phyloP scores from a whole-genome alignment of 2,888 invertebrate genomes.

The Cheilosia pagana region DNA sequence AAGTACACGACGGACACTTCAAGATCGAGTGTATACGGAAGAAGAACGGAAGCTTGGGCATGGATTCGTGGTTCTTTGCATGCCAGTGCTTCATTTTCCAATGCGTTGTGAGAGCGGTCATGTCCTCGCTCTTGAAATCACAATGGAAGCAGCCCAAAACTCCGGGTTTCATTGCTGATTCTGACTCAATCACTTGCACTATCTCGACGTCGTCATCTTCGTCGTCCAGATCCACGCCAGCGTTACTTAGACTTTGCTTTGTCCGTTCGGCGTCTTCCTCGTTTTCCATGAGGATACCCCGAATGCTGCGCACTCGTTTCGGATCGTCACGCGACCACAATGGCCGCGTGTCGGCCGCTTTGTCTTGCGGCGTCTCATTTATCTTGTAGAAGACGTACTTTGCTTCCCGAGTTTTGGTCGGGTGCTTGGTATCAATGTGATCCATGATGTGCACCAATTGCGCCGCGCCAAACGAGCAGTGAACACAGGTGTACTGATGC shows the following conservation, averaged over 20 bases:
- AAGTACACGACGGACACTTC: slow-evolving; percentile 79
- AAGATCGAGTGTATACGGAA: slow-evolving; percentile 78
- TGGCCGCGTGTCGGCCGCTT: slow-evolving; percentile 81
- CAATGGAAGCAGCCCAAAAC: slow-evolving; percentile 79
- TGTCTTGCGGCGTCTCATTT: slow-evolving; percentile 13
- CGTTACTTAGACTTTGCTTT: slow-evolving; percentile 43
- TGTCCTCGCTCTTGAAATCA: slow-evolving; percentile 70
- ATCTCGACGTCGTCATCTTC: slow-evolving; percentile 67
- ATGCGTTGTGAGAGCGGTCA: slow-evolving; percentile 69
- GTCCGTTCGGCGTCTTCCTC: slow-evolving; percentile 77
- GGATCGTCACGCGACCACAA: slow-evolving; percentile 86
- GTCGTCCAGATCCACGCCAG: slow-evolving; percentile 59
- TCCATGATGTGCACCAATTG: slow-evolving; percentile 85
- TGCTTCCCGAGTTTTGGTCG: slow-evolving; percentile 79
- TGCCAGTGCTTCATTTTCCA: slow-evolving; percentile 77
- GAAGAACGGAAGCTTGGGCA: slow-evolving; percentile 78
- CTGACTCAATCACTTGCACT: slow-evolving; percentile 45
- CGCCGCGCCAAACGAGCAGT: slow-evolving; percentile 86
- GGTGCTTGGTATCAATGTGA: slow-evolving; percentile 87
- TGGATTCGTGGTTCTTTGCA: slow-evolving; percentile 56
- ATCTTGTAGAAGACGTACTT: slow-evolving; percentile 76
- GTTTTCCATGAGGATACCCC: slow-evolving; percentile 86
- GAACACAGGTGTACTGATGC: slow-evolving; percentile 88
- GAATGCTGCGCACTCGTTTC: slow-evolving; percentile 85
- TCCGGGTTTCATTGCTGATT: slow-evolving; percentile 43